Evolutionary conservation across 2,888 invertebrate species (phyloP).

Genomic region (Lymantria monacha): DNA sequence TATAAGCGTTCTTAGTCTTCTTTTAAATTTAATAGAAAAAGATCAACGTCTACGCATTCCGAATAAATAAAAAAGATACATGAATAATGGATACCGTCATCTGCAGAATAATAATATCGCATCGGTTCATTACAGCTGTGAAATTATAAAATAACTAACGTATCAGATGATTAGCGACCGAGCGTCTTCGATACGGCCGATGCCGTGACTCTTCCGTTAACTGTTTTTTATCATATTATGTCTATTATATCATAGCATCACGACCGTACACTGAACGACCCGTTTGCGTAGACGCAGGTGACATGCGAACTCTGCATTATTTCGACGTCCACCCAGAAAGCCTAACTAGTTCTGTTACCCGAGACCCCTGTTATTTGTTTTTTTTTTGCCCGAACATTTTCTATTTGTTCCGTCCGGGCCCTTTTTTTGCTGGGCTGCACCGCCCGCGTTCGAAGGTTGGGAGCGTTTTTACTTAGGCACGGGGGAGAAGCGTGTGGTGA

Average conservation of each 20-base stretch:
- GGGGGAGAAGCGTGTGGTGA: slow-evolving; percentile 43
- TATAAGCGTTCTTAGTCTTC: slow-evolving; percentile 48
- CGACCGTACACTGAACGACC: slow-evolving; percentile 55
- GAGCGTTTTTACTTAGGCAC: slow-evolving; percentile 68
- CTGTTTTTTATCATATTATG: slow-evolving; percentile 61
- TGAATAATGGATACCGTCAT: slow-evolving; percentile 56
- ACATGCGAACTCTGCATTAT: slow-evolving; percentile 67
- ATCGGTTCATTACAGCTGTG: slow-evolving; percentile 32
- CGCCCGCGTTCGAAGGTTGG: slow-evolving; percentile 71
- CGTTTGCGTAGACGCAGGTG: slow-evolving; percentile 74
- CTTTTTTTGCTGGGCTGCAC: slow-evolving; percentile 75
- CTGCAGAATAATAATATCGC: slow-evolving; percentile 47
- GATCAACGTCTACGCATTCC: slow-evolving; percentile 35
- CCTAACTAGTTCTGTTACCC: slow-evolving; percentile 68
- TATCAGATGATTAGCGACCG: slow-evolving; percentile 53
- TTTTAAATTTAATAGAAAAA: slow-evolving; percentile 49
- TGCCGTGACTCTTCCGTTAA: slow-evolving; percentile 70
- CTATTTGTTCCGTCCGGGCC: slow-evolving; percentile 79
- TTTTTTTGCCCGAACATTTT: slow-evolving; percentile 66
- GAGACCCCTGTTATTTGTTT: slow-evolving; percentile 70
- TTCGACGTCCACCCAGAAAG: slow-evolving; percentile 55
- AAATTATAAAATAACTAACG: slow-evolving; percentile 51
- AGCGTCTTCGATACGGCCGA: slow-evolving; percentile 51
- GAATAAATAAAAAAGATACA: slow-evolving; percentile 47
- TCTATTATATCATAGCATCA: slow-evolving; percentile 68